Conservation (phyloP, 2,113 vertebrate genomes). For the Phycodurus eques region DNA sequence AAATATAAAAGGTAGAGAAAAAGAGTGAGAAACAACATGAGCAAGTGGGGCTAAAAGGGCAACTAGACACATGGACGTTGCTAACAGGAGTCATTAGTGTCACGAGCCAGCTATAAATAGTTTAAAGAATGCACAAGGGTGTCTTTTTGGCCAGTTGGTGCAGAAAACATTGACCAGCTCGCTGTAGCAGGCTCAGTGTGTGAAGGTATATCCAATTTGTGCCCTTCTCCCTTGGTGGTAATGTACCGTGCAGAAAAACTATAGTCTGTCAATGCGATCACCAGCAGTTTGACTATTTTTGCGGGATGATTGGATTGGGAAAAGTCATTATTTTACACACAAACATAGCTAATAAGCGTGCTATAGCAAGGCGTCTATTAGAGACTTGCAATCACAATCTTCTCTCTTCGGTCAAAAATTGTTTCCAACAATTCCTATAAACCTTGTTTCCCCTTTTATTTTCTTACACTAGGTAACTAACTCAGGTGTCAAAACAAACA, state of each 20-base stretch:
- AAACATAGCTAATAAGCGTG: background rate
- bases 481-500: background rate
- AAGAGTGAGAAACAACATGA: background rate
- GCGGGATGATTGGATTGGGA: background rate
- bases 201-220: slow-evolving; percentile 35
- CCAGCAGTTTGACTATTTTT: slow-evolving; percentile 23
- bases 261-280: slow-evolving; percentile 29
- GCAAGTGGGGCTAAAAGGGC: slow-evolving; percentile 14
- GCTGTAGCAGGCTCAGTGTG: slow-evolving; percentile 18
- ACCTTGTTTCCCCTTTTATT: background rate
- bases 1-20: background rate
- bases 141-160: slow-evolving; percentile 39
- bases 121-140: slow-evolving; percentile 48
- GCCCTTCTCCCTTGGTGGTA: slow-evolving; percentile 20
- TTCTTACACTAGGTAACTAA: background rate
- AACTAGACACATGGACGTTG: slow-evolving; percentile 23
- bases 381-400: background rate
- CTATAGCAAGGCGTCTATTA: slow-evolving; percentile 12
- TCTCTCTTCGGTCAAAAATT: slow-evolving; percentile 3
- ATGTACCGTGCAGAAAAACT: slow-evolving; percentile 21
- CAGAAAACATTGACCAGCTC: slow-evolving; percentile 37
- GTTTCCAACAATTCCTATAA: background rate
- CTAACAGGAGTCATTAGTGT: slow-evolving; percentile 51
- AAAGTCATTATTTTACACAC: slow-evolving; percentile 2
- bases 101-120: slow-evolving; percentile 36